Evolutionary conservation across 1,140 invertebrate species (phyloP).

Genomic region (Drosophila asahinai): DNA sequence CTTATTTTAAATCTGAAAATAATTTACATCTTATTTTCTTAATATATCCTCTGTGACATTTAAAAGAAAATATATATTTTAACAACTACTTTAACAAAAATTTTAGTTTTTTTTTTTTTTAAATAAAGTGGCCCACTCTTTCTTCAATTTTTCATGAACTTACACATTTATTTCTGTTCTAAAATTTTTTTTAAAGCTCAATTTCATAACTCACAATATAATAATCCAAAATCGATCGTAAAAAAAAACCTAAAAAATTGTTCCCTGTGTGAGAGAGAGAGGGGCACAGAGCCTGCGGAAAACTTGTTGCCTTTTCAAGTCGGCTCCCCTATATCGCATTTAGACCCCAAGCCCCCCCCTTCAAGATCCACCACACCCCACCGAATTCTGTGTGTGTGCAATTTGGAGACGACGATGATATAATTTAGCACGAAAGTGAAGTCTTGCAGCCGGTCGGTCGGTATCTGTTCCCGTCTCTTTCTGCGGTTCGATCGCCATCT

Average conservation of each 20-base stretch:
- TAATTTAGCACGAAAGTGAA: constrained; percentile 82
- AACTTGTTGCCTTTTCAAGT: constrained; percentile 69
- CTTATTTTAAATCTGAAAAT: too few species aligned
- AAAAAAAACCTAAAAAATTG: neutral
- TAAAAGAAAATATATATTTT: too few species aligned
- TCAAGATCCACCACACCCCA: constrained; percentile 2
- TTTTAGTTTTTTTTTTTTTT: too few species aligned
- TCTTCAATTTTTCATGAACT: too few species aligned
- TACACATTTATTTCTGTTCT: too few species aligned
- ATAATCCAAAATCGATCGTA: too few species aligned
- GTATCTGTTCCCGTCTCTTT: constrained; percentile 17
- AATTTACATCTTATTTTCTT: too few species aligned
- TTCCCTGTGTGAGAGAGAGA: constrained; percentile 9
- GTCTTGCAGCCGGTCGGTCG: constrained; percentile 67
- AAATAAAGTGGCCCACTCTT: too few species aligned
- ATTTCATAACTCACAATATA: too few species aligned
- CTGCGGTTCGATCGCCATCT: constrained; percentile 10
- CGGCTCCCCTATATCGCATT: constrained; percentile 55
- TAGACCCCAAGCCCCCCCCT: constrained; percentile 25
- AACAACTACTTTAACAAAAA: too few species aligned
- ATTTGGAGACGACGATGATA: constrained; percentile 76
- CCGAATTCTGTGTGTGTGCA: constrained; percentile 44
- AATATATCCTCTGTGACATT: too few species aligned
- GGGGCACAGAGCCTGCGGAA: constrained; percentile 53
- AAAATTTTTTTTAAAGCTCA: too few species aligned